Evolutionary conservation across 2,888 invertebrate genomes (phyloP).

Genomic region (Hartigia nigra): DNA sequence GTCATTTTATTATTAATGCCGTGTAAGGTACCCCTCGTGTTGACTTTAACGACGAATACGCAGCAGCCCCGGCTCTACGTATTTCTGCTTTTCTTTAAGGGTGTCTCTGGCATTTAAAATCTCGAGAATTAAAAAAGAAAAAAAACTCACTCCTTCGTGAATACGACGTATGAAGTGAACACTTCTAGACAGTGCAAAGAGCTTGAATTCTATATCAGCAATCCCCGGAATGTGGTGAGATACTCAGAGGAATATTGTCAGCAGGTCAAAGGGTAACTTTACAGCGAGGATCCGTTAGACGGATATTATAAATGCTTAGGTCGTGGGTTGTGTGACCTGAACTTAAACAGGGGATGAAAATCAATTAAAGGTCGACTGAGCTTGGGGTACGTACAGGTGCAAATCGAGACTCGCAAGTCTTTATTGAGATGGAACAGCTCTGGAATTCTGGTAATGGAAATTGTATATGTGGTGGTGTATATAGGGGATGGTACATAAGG

Average conservation of each 20-base stretch:
- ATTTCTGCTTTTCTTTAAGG: background rate
- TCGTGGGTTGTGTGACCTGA: background rate
- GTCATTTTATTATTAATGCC: slow-evolving; percentile 32
- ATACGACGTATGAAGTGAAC: background rate
- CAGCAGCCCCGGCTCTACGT: background rate
- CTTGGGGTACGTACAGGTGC: background rate
- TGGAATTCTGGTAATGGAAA: background rate
- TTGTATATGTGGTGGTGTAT: background rate
- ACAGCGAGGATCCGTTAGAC: background rate
- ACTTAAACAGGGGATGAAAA: background rate
- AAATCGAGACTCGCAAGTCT: background rate
- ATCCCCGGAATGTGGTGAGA: background rate
- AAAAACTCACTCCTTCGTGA: background rate
- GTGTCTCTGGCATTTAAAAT: background rate
- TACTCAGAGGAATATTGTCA: background rate
- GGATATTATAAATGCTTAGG: background rate
- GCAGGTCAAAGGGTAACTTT: background rate
- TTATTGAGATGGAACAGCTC: background rate
- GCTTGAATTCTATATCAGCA: background rate
- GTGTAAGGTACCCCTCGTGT: slow-evolving; percentile 10
- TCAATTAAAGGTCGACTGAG: background rate
- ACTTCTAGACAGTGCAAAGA: background rate
- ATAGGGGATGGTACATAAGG: background rate
- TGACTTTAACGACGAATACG: slow-evolving; percentile 15
- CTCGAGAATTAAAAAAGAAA: too few relatives aligned